Percentiles rank a stretch among this genome's conserved stretches.
Conservation (phyloP, 2,888 invertebrate genomes). For the Gibbula magus region DNA sequence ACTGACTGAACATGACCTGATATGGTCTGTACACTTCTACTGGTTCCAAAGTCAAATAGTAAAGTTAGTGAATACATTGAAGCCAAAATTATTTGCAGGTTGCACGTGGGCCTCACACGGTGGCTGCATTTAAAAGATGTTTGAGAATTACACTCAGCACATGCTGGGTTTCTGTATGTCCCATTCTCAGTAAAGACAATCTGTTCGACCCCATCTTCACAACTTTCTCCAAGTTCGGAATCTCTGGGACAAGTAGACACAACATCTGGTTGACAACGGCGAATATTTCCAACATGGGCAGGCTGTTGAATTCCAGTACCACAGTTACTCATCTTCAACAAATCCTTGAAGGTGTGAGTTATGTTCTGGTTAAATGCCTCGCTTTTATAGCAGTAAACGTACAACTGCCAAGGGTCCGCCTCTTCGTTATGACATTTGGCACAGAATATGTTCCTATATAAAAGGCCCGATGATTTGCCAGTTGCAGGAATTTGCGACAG, state of each 20-base stretch:
- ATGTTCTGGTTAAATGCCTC: neutral
- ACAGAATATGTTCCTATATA: constrained; percentile 10
- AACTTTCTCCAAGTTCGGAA: neutral
- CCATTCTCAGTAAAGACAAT: neutral
- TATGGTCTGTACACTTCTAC: neutral
- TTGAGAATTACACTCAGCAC: neutral
- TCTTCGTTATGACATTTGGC: constrained; percentile 13
- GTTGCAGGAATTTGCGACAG: neutral
- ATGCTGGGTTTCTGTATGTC: neutral
- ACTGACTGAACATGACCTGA: neutral
- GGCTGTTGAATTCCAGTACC: neutral
- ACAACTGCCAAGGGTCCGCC: neutral
- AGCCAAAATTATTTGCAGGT: neutral
- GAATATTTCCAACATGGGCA: neutral
- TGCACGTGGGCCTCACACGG: neutral
- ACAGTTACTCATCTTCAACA: neutral
- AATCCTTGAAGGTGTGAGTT: neutral
- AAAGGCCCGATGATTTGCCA: neutral
- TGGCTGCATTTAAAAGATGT: neutral
- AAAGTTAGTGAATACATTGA: constrained; percentile 10
- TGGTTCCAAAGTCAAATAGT: neutral
- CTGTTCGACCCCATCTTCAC: neutral
- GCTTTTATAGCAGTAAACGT: neutral
- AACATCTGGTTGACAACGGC: neutral
- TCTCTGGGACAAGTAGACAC: neutral